Evolutionary conservation across 2,797 vertebrate species (phyloP).

Genomic region (Poecilia gillii): DNA sequence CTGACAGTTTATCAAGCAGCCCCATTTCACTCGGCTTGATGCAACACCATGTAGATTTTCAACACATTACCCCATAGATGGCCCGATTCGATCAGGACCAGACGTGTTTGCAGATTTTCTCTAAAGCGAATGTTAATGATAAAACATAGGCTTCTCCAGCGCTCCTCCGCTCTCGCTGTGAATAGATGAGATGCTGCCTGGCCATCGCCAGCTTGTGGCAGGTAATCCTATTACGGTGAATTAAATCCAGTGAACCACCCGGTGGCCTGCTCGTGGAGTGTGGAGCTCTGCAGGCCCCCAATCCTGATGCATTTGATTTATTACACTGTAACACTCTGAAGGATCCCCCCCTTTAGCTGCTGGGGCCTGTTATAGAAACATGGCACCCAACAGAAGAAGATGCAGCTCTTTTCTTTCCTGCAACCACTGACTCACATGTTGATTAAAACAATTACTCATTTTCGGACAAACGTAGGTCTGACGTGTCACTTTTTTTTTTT

Average conservation of each 20-base stretch:
- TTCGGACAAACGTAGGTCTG: not conserved
- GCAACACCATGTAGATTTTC: slow-evolving; percentile 19
- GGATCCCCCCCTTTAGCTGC: not conserved
- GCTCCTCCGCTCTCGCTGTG: slow-evolving; percentile 22
- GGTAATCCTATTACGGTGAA: slow-evolving; percentile 77
- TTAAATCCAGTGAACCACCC: slow-evolving; percentile 66
- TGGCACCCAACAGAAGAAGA: slow-evolving; percentile 5
- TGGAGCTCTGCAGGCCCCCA: slow-evolving; percentile 27
- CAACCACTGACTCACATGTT: slow-evolving; percentile 17
- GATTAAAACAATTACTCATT: not conserved
- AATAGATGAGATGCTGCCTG: slow-evolving; percentile 49
- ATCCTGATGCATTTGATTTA: slow-evolving; percentile 42
- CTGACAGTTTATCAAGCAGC: slow-evolving; percentile 92
- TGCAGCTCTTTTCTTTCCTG: slow-evolving; percentile 13
- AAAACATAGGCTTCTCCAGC: slow-evolving; percentile 23
- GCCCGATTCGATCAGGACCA: slow-evolving; percentile 15
- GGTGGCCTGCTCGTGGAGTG: slow-evolving; percentile 48
- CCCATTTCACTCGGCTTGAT: slow-evolving; percentile 83
- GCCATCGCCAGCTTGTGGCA: slow-evolving; percentile 58
- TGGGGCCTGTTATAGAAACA: slow-evolving; percentile 4
- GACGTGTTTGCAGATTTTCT: slow-evolving; percentile 1
- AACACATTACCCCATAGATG: slow-evolving; percentile 56
- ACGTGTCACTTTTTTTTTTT: not conserved
- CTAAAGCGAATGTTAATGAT: slow-evolving; percentile 13
- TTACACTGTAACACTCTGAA: slow-evolving; percentile 23